Evolutionary conservation across 2,888 invertebrate species (phyloP), one percentile per base, ranked within the genome.

Genomic region (Drosophila nigritarsus): DNA sequence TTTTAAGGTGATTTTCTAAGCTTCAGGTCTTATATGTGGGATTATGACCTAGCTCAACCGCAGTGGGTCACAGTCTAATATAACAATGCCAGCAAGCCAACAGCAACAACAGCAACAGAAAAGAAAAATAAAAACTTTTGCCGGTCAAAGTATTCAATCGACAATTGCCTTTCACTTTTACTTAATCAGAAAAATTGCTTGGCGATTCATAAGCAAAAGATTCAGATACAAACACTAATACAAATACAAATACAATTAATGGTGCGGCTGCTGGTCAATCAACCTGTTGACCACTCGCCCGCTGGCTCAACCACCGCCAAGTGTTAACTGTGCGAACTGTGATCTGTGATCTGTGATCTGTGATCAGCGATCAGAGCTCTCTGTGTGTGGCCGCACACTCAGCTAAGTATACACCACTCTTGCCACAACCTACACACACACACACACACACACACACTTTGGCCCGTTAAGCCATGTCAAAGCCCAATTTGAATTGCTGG

Each of bases 121-220:
- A 15, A 32, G 13, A 38, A 55, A 36, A 54, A 24, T 20, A 13
- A 40, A 50, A 50, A 56, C 69, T 34, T 24, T 36, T 24, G 38
- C 45, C 34, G 24, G 45, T 30, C 49, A 69, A 60, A 60, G 49
- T 48, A 48, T 59, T 68, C 60, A 40, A 59, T 58, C 34, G 58
- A 15, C 66, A 75, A 68, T 58, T 75, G 70, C 59, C 75, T 75
- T 75, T 69, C 75, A 69, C 70, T 75, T 74, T 75, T 59, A 24
- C 38, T 58, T 67, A 62, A 73, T 59, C 40, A 59, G 38, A 54
- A 54, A 60, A 38, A 40, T 58, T 49, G 50, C 27, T n/a, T 20
- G 30, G 20, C 60, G 30, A 61, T 58, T 56, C 51, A 66, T 58
- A 65, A 68, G 60, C 54, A 32, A 61, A 36, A 59, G 68, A 58